These are phyloP conservation scores for Thinocorus orbignyianus DNA, from an alignment of 2,113 vertebrate genomes.

Conservation along the genomic window DNA sequence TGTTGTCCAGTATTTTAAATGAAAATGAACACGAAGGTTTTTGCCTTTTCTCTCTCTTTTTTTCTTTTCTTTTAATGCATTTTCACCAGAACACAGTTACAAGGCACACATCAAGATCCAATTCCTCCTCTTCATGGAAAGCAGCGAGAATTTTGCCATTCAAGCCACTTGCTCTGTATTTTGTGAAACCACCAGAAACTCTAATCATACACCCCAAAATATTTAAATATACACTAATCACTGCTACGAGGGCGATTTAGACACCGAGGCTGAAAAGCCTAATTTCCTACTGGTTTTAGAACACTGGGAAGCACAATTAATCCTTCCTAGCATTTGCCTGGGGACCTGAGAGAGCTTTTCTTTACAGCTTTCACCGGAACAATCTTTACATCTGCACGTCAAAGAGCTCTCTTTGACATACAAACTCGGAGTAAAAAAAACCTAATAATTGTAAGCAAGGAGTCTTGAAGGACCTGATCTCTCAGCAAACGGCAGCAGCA, in stretches of 20 bases:
- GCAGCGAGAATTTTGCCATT: not conserved
- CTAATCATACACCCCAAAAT: not conserved
- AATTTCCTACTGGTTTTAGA: not conserved
- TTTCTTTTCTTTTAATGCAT: not conserved
- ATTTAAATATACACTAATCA: not conserved
- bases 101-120: not conserved
- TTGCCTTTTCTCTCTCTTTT: not conserved
- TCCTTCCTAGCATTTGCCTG: not conserved
- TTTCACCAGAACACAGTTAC: not conserved
- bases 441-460: not conserved
- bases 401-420: not conserved
- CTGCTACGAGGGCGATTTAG: not conserved
- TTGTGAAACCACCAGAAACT: not conserved
- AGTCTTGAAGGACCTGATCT: not conserved
- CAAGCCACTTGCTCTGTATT: not conserved
- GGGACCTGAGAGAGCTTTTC: not conserved
- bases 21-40: not conserved
- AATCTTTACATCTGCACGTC: not conserved
- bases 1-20: not conserved
- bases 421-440: not conserved
- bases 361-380: not conserved
- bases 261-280: not conserved
- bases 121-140: not conserved
- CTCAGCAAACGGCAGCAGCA: constrained; percentile 12
- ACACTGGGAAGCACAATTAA: not conserved